phyloP scores from a whole-genome alignment of 2,113 vertebrate species.

The Aptenodytes patagonicus region DNA sequence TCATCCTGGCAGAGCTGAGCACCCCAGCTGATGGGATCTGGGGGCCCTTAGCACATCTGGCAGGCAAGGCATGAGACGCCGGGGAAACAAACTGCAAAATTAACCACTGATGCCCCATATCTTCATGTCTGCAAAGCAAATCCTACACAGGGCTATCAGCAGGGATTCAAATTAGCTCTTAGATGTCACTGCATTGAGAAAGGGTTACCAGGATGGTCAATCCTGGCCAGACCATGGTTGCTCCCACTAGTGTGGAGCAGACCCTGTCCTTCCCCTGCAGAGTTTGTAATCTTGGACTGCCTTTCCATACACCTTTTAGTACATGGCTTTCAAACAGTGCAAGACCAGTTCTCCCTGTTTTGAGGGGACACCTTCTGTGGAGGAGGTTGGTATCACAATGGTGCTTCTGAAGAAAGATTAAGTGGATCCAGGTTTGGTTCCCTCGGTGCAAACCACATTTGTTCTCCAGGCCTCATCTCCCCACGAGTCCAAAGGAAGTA shows the following conservation, averaged over 20 bases:
- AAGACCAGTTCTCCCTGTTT: not conserved
- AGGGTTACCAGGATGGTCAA: not conserved
- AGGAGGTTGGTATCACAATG: not conserved
- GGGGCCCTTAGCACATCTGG: not conserved
- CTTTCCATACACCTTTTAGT: not conserved
- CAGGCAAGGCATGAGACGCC: fast-evolving
- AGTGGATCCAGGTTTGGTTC: not conserved
- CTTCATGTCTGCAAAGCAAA: not conserved
- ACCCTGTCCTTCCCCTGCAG: not conserved
- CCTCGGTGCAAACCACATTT: not conserved
- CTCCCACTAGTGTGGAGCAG: not conserved
- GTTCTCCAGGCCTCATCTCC: not conserved
- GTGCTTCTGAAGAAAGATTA: not conserved
- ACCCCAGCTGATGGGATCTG: not conserved
- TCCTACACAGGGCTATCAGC: not conserved
- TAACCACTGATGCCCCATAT: not conserved
- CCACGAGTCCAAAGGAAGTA: not conserved
- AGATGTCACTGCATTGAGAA: not conserved
- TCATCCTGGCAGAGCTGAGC: not conserved
- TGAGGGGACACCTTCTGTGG: not conserved
- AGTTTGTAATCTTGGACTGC: not conserved
- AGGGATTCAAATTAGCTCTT: not conserved
- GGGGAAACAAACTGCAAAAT: not conserved
- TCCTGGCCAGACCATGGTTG: not conserved
- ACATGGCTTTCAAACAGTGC: not conserved